Conservation (phyloP, 2,797 vertebrate genomes). For the Eutrigla gurnardus region DNA sequence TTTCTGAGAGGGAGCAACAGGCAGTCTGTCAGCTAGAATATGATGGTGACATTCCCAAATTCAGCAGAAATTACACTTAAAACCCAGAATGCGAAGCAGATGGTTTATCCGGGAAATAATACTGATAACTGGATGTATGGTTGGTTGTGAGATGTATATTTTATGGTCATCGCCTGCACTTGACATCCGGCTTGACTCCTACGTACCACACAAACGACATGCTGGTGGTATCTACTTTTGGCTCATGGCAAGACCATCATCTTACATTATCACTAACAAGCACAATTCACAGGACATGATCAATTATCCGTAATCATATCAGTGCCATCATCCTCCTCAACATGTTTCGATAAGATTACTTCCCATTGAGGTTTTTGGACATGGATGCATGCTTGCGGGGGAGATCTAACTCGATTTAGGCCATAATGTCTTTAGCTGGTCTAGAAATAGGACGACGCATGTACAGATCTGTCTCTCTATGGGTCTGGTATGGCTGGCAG, state of each 20-base stretch:
- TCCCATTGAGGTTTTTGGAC: conserved; percentile 69
- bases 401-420: conserved; percentile 78
- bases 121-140: not conserved
- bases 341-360: conserved; percentile 74
- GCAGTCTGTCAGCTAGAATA: conserved; percentile 53
- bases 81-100: conserved; percentile 1
- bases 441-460: conserved; percentile 75
- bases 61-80: not conserved
- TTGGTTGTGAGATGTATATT: not conserved
- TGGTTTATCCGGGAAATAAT: not conserved
- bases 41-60: conserved; percentile 30
- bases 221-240: conserved; percentile 46
- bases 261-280: conserved; percentile 66
- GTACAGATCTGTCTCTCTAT: conserved; percentile 62
- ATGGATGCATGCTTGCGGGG: conserved; percentile 70
- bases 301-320: conserved; percentile 78
- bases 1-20: conserved; percentile 55
- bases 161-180: conserved; percentile 1
- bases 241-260: conserved; percentile 66
- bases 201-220: conserved; percentile 12
- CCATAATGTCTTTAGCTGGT: conserved; percentile 80
- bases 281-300: conserved; percentile 76
- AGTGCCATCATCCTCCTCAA: conserved; percentile 70
- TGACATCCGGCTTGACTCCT: conserved; percentile 41
- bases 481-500: conserved; percentile 68